These are phyloP conservation scores for Pachymerium ferrugineum DNA, from an alignment of 2,888 invertebrate genomes.

Conservation along the genomic window DNA sequence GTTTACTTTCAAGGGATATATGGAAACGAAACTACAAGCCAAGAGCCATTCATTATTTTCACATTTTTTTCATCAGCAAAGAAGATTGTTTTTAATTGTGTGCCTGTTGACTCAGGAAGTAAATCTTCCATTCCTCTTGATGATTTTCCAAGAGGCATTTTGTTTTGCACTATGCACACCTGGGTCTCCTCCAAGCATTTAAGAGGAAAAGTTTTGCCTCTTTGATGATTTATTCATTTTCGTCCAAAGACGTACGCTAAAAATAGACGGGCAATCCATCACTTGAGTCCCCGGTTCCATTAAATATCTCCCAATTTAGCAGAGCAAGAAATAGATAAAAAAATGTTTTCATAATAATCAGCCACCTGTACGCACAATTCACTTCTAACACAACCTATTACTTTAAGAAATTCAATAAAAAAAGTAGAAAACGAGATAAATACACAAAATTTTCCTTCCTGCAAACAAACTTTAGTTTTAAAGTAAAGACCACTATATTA, in stretches of 20 bases:
- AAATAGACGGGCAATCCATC: conserved; percentile 9
- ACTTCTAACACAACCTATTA: not conserved
- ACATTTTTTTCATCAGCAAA: not conserved
- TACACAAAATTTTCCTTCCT: too few relatives aligned
- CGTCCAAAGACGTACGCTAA: not conserved
- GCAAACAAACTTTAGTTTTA: too few relatives aligned
- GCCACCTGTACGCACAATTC: not conserved
- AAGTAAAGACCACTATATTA: too few relatives aligned
- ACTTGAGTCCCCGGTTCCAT: not conserved
- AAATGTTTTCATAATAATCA: not conserved
- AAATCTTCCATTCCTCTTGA: conserved; percentile 11
- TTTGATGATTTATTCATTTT: conserved; percentile 12
- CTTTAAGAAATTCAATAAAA: not conserved
- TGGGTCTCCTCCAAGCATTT: conserved; percentile 8
- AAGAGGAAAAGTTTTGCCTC: conserved; percentile 8
- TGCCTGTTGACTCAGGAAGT: not conserved
- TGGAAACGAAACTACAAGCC: not conserved
- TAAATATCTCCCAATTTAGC: conserved; percentile 1
- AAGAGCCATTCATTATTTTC: conserved; percentile 11
- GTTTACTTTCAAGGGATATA: not conserved
- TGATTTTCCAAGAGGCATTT: conserved; percentile 19
- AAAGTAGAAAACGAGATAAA: not conserved
- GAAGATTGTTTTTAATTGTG: conserved; percentile 15
- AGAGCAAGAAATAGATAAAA: not conserved
- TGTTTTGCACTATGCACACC: not conserved